These are phyloP conservation scores for Lepus europaeus DNA, from an alignment of 2,113 vertebrate species.

Conservation along the genomic window DNA sequence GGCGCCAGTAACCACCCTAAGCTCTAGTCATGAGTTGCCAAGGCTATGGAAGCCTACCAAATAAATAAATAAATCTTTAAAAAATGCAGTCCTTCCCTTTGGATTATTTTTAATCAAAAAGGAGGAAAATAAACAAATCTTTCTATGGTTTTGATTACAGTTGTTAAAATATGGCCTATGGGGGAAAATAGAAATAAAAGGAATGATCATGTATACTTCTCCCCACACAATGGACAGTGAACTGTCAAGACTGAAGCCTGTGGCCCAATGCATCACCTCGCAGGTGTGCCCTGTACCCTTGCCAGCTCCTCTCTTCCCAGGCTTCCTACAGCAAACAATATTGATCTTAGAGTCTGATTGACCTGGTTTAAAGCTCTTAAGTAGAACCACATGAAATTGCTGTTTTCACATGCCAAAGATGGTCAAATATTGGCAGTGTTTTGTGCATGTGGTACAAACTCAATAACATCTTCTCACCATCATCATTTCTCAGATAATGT, in stretches of 20 bases:
- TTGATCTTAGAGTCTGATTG: background rate
- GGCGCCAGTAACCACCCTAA: too few species aligned
- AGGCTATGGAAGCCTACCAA: too few species aligned
- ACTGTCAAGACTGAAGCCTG: background rate
- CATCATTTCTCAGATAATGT: background rate
- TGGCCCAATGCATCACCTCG: background rate
- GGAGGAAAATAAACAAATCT: slow-evolving; percentile 25
- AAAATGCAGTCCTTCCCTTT: background rate
- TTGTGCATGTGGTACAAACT: background rate
- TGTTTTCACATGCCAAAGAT: background rate
- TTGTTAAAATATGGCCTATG: slow-evolving; percentile 29
- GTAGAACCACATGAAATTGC: background rate
- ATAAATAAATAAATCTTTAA: background rate
- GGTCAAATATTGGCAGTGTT: slow-evolving; percentile 5
- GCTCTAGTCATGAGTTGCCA: too few species aligned
- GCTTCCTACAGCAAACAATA: background rate
- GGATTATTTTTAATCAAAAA: slow-evolving; percentile 56
- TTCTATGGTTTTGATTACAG: background rate
- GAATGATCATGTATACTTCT: background rate
- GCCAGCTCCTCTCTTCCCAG: background rate
- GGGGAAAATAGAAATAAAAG: background rate
- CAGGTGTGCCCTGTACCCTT: background rate
- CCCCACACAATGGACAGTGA: background rate
- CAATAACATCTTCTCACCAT: background rate
- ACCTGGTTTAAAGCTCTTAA: slow-evolving; percentile 27